These are phyloP conservation scores for Helostoma temminkii DNA, from an alignment of 2,797 vertebrate species.

Conservation along the genomic window DNA sequence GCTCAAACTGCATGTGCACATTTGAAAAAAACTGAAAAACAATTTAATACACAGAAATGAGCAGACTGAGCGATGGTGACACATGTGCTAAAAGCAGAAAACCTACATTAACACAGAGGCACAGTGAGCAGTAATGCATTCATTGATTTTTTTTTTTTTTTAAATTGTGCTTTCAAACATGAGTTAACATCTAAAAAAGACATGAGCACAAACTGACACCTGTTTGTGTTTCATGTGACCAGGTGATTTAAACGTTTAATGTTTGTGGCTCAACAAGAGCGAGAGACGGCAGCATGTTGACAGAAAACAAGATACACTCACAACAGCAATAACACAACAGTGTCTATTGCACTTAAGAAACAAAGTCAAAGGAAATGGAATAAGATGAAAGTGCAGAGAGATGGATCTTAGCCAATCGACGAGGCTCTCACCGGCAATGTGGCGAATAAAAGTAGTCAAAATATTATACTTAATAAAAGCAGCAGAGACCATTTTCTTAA, in stretches of 20 bases:
- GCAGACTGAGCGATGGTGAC: not conserved
- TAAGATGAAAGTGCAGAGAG: not conserved
- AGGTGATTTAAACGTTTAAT: conserved; percentile 32
- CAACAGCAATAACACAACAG: conserved; percentile 10
- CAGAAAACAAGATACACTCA: conserved; percentile 36
- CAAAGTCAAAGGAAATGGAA: conserved; percentile 6
- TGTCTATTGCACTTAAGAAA: conserved; percentile 19
- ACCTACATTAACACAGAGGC: not conserved
- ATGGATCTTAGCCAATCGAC: not conserved
- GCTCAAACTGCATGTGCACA: conserved; percentile 19
- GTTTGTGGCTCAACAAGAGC: conserved; percentile 37
- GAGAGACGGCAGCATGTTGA: conserved; percentile 48
- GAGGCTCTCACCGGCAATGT: not conserved
- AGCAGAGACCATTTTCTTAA: not conserved
- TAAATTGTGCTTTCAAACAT: not conserved
- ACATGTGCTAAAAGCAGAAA: not conserved
- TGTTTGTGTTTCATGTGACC: not conserved
- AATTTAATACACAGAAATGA: conserved; percentile 3
- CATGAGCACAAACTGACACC: not conserved
- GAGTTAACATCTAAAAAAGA: not conserved
- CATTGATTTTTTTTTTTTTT: not conserved
- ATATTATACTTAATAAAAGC: not conserved
- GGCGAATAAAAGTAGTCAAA: conserved; percentile 29
- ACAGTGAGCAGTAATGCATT: not conserved
- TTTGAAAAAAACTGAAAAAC: conserved; percentile 6